Conservation (phyloP, 2,113 vertebrate genomes). For the Brachyhypopomus gauderio region DNA sequence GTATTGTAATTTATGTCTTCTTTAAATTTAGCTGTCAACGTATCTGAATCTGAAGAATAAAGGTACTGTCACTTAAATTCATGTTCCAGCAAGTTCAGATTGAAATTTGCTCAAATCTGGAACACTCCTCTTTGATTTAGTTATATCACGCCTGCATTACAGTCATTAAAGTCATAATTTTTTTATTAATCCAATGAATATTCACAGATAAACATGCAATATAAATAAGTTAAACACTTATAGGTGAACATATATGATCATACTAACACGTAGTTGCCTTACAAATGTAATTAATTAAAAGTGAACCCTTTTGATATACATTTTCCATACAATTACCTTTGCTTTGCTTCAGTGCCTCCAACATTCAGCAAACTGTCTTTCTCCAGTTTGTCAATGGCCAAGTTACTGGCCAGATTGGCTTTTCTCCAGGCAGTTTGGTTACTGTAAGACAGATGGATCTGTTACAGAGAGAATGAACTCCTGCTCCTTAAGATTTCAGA, state of each 20-base stretch:
- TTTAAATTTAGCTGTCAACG: too few species aligned
- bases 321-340: conserved; percentile 77
- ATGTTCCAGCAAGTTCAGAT: too few species aligned
- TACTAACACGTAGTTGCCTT: too few species aligned
- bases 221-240: neutral
- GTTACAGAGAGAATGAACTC: conserved; percentile 12
- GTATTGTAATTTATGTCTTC: too few species aligned
- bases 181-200: too few species aligned
- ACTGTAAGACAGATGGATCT: conserved; percentile 66
- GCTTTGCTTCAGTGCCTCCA: conserved; percentile 75
- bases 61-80: too few species aligned
- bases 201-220: neutral
- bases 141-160: too few species aligned
- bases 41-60: too few species aligned
- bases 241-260: too few species aligned
- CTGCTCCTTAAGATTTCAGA: neutral
- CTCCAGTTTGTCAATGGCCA: conserved; percentile 91
- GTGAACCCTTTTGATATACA: neutral
- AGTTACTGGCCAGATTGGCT: conserved; percentile 91
- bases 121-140: too few species aligned
- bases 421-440: conserved; percentile 97
- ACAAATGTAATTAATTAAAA: neutral
- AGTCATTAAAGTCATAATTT: too few species aligned
- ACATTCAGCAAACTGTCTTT: conserved; percentile 88
- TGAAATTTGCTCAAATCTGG: too few species aligned